Evolutionary conservation across 2,888 invertebrate genomes (phyloP).

Genomic region (Pseudeuparius sepicola): DNA sequence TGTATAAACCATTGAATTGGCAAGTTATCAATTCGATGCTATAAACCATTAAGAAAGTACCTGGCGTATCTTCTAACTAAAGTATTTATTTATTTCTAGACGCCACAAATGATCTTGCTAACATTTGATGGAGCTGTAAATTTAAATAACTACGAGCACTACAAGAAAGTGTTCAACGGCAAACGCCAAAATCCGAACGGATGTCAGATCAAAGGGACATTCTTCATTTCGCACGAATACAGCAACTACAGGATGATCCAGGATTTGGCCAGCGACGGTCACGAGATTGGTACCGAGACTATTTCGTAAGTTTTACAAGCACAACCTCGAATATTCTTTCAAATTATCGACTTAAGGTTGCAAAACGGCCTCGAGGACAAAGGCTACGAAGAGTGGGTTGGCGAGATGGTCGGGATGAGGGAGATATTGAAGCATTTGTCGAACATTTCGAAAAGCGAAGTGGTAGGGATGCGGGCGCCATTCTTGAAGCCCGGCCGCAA

Average conservation of each 20-base stretch:
- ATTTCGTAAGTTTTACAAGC: slow-evolving; percentile 57
- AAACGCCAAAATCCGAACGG: slow-evolving; percentile 81
- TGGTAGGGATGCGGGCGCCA: slow-evolving; percentile 81
- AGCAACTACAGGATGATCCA: slow-evolving; percentile 93
- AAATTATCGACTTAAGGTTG: too few species aligned
- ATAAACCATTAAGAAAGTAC: too few species aligned
- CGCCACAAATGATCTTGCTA: slow-evolving; percentile 85
- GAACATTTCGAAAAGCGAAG: slow-evolving; percentile 69
- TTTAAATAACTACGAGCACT: slow-evolving; percentile 81
- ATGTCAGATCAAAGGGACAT: slow-evolving; percentile 81
- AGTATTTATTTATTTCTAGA: slow-evolving; percentile 59
- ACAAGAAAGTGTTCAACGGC: slow-evolving; percentile 73
- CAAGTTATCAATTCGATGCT: too few species aligned
- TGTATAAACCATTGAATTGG: too few species aligned
- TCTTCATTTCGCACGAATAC: slow-evolving; percentile 85
- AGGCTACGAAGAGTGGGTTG: slow-evolving; percentile 87
- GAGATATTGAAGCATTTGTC: slow-evolving; percentile 75
- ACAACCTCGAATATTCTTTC: too few species aligned
- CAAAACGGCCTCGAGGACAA: slow-evolving; percentile 82
- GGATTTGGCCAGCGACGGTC: slow-evolving; percentile 76
- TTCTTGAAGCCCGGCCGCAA: slow-evolving; percentile 88
- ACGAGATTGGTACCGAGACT: slow-evolving; percentile 70
- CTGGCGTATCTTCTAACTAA: too few species aligned
- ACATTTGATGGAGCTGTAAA: slow-evolving; percentile 92
- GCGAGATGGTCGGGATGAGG: slow-evolving; percentile 90